Evolutionary conservation across 2,888 invertebrate genomes (phyloP).

Genomic region (Epistrophe eligans): DNA sequence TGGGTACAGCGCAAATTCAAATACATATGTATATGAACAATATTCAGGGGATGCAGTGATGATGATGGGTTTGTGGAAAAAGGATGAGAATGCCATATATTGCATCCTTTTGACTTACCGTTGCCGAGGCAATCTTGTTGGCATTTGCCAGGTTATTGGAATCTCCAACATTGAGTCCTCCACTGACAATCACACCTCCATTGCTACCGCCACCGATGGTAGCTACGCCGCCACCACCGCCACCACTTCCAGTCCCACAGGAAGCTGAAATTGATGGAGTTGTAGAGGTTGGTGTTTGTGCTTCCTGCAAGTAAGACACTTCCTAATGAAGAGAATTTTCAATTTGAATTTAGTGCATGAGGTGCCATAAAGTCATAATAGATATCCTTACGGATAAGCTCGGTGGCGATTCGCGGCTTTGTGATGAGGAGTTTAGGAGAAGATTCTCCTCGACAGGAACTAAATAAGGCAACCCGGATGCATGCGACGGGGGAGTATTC

Average conservation of each 20-base stretch:
- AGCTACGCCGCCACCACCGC: slow-evolving; percentile 53
- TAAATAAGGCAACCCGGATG: slow-evolving; percentile 86
- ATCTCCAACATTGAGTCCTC: slow-evolving; percentile 78
- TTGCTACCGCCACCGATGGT: slow-evolving; percentile 78
- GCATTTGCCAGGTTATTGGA: slow-evolving; percentile 81
- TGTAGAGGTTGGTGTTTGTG: slow-evolving; percentile 85
- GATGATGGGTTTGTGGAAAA: neutral
- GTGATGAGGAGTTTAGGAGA: slow-evolving; percentile 85
- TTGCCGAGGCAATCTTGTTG: slow-evolving; percentile 93
- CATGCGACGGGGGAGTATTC: slow-evolving; percentile 83
- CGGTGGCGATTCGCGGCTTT: slow-evolving; percentile 87
- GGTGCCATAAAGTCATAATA: neutral
- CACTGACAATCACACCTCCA: slow-evolving; percentile 79
- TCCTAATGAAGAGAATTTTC: slow-evolving; percentile 79
- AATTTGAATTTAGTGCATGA: slow-evolving; percentile 16
- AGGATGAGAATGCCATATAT: slow-evolving; percentile 20
- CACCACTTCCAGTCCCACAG: slow-evolving; percentile 85
- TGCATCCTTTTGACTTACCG: slow-evolving; percentile 87
- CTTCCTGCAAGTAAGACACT: slow-evolving; percentile 83
- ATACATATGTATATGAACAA: neutral
- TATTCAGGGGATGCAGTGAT: slow-evolving; percentile 31
- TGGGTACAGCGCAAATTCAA: slow-evolving; percentile 14
- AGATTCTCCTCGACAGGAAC: slow-evolving; percentile 89
- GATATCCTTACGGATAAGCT: slow-evolving; percentile 87
- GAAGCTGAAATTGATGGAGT: slow-evolving; percentile 84